A percentile compares a stretch with the other conserved stretches of the same genome.
Evolutionary conservation across 2,888 invertebrate genomes (phyloP).

Genomic region (Orchesella flavescens): DNA sequence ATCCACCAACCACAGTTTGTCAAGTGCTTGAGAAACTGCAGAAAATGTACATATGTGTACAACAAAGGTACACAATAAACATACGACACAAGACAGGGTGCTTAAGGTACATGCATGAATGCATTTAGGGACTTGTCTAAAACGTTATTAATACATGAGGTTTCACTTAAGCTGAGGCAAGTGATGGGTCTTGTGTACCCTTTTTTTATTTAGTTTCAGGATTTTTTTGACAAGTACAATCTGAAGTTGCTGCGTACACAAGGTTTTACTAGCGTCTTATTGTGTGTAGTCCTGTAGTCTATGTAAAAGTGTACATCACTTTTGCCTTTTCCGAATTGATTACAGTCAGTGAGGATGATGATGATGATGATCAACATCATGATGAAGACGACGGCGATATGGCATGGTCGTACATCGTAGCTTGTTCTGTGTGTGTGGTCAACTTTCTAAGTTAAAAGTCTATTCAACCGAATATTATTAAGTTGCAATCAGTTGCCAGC

Average conservation of each 20-base stretch:
- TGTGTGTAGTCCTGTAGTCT: too few species aligned
- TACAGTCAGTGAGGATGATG: slow-evolving; percentile 1
- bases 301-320: too few species aligned
- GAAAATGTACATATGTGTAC: background rate
- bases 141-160: slow-evolving; percentile 53
- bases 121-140: slow-evolving; percentile 23
- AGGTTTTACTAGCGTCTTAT: too few species aligned
- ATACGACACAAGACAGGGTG: background rate
- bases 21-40: background rate
- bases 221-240: too few species aligned
- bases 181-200: background rate
- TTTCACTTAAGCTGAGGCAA: slow-evolving; percentile 31
- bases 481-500: slow-evolving; percentile 2
- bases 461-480: slow-evolving; percentile 22
- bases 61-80: background rate
- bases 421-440: slow-evolving; percentile 4
- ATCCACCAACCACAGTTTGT: background rate
- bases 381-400: background rate
- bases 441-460: slow-evolving; percentile 29
- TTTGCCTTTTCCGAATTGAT: too few species aligned
- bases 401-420: background rate
- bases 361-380: background rate
- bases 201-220: too few species aligned
- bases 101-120: background rate
- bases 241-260: too few species aligned